Percentiles rank a stretch among this genome's conserved stretches.
These are phyloP conservation scores for Drosophila sp. DNA, from an alignment of 1,140 invertebrate genomes.

Conservation along the genomic window DNA sequence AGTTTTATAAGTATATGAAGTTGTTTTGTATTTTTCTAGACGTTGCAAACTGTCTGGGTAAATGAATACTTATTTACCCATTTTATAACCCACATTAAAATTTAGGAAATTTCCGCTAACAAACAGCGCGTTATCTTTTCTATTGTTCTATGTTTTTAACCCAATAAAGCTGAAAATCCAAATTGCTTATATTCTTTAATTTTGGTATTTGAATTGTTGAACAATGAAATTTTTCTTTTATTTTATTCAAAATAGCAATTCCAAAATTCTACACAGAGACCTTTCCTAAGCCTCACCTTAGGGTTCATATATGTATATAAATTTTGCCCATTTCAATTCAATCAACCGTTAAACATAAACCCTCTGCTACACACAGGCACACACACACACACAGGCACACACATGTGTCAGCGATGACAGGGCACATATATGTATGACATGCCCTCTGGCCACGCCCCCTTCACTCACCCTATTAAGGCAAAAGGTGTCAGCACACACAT, in stretches of 20 bases:
- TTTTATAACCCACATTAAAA: too few relatives aligned
- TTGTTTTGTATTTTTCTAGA: too few relatives aligned
- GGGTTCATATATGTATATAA: conserved; percentile 23
- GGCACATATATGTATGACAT: conserved; percentile 31
- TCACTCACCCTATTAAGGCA: conserved; percentile 6
- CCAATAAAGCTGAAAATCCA: neutral
- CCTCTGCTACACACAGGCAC: conserved; percentile 29
- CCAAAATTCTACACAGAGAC: neutral
- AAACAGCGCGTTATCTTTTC: too few relatives aligned
- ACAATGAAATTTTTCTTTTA: neutral
- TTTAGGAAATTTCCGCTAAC: too few relatives aligned
- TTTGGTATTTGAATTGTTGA: neutral
- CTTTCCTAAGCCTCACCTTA: conserved; percentile 16
- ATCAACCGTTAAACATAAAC: conserved; percentile 66
- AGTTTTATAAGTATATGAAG: too few relatives aligned
- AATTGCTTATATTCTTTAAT: conserved; percentile 1
- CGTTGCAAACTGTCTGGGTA: too few relatives aligned
- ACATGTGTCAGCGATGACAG: neutral
- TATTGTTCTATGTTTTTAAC: too few relatives aligned
- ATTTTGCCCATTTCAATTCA: conserved; percentile 59
- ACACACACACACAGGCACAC: neutral
- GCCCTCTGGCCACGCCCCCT: conserved; percentile 41
- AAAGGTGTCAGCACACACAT: conserved; percentile 65
- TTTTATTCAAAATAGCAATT: conserved; percentile 2
- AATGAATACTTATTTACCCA: too few relatives aligned